Evolutionary conservation across 1,140 invertebrate species (phyloP).

Genomic region (Dendroctonus ponderosae): DNA sequence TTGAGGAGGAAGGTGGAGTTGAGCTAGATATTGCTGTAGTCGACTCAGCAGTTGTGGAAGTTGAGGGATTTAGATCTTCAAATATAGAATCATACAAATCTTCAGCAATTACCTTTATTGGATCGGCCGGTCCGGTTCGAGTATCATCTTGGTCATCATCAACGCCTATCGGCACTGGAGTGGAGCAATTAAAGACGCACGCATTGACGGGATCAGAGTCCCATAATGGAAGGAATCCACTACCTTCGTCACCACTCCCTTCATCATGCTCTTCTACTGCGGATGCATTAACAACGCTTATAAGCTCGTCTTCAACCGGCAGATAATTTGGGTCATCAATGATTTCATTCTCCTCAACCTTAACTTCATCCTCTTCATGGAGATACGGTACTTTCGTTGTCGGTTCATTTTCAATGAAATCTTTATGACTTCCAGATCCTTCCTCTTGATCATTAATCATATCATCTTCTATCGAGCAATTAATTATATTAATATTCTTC

Average conservation of each 20-base stretch:
- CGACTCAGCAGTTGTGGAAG: neutral
- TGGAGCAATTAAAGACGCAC: slow-evolving; percentile 39
- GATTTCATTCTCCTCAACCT: slow-evolving; percentile 51
- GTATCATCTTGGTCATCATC: slow-evolving; percentile 36
- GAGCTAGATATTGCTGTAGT: neutral
- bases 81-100: slow-evolving; percentile 36
- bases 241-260: slow-evolving; percentile 41
- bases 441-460: slow-evolving; percentile 37
- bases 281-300: slow-evolving; percentile 50
- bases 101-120: slow-evolving; percentile 36
- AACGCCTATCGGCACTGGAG: slow-evolving; percentile 35
- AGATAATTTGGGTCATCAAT: slow-evolving; percentile 58
- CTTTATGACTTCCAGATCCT: slow-evolving; percentile 32
- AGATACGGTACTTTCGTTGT: slow-evolving; percentile 18
- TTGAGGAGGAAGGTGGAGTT: neutral
- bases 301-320: slow-evolving; percentile 47
- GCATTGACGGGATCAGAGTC: slow-evolving; percentile 28
- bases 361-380: slow-evolving; percentile 47
- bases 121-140: slow-evolving; percentile 33
- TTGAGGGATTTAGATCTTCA: neutral
- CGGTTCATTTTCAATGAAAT: slow-evolving; percentile 22
- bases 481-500: slow-evolving; percentile 55
- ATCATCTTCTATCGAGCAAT: slow-evolving; percentile 47
- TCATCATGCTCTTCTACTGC: slow-evolving; percentile 25
- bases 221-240: slow-evolving; percentile 28